Evolutionary conservation across 1,140 invertebrate genomes (phyloP).

Genomic region (Nymphalis io): DNA sequence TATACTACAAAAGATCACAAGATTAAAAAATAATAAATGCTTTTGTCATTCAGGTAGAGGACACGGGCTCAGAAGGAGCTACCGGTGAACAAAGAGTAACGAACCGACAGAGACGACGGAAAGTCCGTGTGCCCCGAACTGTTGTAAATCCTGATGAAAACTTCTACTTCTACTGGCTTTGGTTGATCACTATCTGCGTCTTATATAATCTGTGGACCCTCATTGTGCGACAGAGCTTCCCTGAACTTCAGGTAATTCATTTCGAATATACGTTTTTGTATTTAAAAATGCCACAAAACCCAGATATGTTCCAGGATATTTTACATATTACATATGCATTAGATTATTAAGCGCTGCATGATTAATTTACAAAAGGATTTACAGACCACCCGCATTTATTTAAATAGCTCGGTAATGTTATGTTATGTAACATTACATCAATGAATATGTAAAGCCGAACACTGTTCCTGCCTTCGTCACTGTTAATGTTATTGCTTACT

Average conservation of each 20-base stretch:
- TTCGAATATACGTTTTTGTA: too few species aligned
- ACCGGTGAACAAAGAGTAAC: constrained; percentile 81
- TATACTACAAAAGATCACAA: not conserved
- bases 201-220: constrained; percentile 98
- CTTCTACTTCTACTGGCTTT: constrained; percentile 97
- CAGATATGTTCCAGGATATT: too few species aligned
- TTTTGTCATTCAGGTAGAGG: constrained; percentile 78
- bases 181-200: constrained; percentile 92
- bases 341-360: too few species aligned
- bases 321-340: too few species aligned
- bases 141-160: constrained; percentile 97
- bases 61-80: constrained; percentile 85
- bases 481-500: too few species aligned
- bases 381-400: too few species aligned
- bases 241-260: constrained; percentile 87
- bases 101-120: constrained; percentile 83
- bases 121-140: constrained; percentile 87
- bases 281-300: too few species aligned
- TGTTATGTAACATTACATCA: too few species aligned
- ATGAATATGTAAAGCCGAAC: too few species aligned
- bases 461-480: too few species aligned
- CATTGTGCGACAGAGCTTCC: constrained; percentile 96
- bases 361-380: too few species aligned
- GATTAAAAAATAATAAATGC: not conserved
- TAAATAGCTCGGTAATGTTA: too few species aligned